A percentile compares a stretch with the other conserved stretches of the same genome.
Conservation (phyloP, 2,797 vertebrate species). For the Apogon hyalosoma region DNA sequence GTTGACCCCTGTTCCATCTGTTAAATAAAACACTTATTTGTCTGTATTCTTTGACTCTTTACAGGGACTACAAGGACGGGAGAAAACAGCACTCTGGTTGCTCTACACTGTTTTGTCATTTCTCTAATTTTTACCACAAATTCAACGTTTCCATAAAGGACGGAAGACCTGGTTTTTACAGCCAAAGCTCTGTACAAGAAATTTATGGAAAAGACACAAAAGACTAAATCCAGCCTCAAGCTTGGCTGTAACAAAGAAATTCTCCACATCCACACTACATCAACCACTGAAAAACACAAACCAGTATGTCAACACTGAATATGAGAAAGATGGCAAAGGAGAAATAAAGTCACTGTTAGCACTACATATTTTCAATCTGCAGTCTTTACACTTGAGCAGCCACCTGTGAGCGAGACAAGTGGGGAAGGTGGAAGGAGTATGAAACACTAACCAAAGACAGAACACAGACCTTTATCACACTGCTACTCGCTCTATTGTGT, state of each 20-base stretch:
- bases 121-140: conserved; percentile 56
- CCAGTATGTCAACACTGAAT: conserved; percentile 32
- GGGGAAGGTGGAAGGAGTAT: conserved; percentile 22
- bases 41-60: conserved; percentile 16
- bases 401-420: conserved; percentile 24
- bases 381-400: conserved; percentile 42
- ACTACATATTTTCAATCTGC: conserved; percentile 68
- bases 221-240: conserved; percentile 28
- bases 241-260: conserved; percentile 33
- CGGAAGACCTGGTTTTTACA: conserved; percentile 33
- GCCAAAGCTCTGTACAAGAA: conserved; percentile 30
- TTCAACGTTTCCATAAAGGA: conserved; percentile 46
- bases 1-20: not conserved
- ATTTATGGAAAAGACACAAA: conserved; percentile 12
- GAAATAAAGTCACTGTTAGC: conserved; percentile 51
- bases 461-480: conserved; percentile 58
- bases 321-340: conserved; percentile 12
- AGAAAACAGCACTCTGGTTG: conserved; percentile 50
- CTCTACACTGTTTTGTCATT: conserved; percentile 52
- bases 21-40: conserved; percentile 3
- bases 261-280: conserved; percentile 63
- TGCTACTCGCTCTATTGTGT: conserved; percentile 31
- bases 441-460: conserved; percentile 83
- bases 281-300: conserved; percentile 48
- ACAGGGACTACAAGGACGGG: conserved; percentile 46